Percentiles rank a stretch among this genome's conserved stretches.
Conservation (phyloP, 2,113 vertebrate species). For the Holacanthus passer region DNA sequence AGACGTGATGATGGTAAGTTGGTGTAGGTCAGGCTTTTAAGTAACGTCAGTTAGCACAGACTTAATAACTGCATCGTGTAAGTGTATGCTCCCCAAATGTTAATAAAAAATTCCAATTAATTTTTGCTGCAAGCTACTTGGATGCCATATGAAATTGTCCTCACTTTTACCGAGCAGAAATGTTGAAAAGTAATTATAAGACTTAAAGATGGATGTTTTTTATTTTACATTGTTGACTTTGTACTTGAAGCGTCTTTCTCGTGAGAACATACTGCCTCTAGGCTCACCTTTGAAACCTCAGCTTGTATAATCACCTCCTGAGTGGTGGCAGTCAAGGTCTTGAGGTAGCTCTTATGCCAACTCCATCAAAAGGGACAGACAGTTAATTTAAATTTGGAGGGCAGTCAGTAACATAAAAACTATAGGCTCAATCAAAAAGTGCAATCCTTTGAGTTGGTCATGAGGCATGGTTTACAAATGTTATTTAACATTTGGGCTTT, state of each 20-base stretch:
- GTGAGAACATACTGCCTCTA: neutral
- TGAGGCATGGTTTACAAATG: neutral
- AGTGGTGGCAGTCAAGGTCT: neutral
- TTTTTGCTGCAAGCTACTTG: conserved; percentile 7
- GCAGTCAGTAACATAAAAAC: neutral
- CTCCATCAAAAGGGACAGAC: neutral
- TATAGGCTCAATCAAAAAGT: neutral
- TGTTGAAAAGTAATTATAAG: conserved; percentile 3
- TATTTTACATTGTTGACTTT: neutral
- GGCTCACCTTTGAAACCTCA: neutral
- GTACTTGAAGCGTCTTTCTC: neutral
- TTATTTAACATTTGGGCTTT: neutral
- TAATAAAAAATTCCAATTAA: neutral
- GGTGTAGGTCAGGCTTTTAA: neutral
- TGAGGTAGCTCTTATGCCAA: neutral
- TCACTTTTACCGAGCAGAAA: conserved; percentile 3
- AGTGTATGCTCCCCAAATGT: neutral
- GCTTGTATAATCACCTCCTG: neutral
- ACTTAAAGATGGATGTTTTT: neutral
- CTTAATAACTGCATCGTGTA: neutral
- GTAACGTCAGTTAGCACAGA: neutral
- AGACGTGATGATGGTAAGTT: neutral
- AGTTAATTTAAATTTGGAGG: neutral
- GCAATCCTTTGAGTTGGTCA: neutral
- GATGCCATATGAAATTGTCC: neutral